phyloP scores from a whole-genome alignment of 2,113 vertebrate species.

The Macaca fascicularis region DNA sequence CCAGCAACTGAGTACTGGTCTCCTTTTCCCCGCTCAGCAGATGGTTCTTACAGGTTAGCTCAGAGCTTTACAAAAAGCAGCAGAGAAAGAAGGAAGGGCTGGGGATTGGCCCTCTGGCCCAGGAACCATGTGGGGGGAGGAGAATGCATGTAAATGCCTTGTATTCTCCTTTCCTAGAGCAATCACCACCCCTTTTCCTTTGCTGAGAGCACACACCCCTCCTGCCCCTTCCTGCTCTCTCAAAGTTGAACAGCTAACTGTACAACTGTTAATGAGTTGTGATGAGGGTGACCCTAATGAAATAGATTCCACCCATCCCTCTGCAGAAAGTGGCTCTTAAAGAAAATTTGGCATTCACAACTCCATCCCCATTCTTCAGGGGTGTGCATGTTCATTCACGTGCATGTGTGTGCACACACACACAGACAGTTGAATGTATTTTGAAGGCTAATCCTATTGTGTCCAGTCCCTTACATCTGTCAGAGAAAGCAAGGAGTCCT shows the following conservation, averaged over 20 bases:
- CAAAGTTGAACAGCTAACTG: constrained; percentile 27
- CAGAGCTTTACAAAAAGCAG: constrained; percentile 69
- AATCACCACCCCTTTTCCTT: neutral
- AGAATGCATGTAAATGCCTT: constrained; percentile 43
- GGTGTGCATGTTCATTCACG: neutral
- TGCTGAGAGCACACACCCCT: neutral
- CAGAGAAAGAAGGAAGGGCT: constrained; percentile 43
- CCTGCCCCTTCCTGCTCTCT: constrained; percentile 26
- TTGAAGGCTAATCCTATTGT: constrained; percentile 71
- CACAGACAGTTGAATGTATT: neutral
- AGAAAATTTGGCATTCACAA: neutral
- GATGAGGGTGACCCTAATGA: neutral
- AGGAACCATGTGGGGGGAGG: constrained; percentile 11
- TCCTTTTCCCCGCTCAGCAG: constrained; percentile 68
- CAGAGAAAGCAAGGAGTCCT: constrained; percentile 46
- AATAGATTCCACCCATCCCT: neutral
- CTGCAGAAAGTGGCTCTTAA: constrained; percentile 28
- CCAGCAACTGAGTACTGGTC: constrained; percentile 48
- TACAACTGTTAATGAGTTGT: neutral
- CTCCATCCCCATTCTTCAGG: neutral
- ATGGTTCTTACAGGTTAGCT: constrained; percentile 79
- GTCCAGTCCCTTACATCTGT: constrained; percentile 68
- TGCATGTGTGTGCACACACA: neutral
- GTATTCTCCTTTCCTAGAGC: constrained; percentile 15
- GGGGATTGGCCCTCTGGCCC: constrained; percentile 63